A percentile compares a stretch with the other conserved stretches of the same genome.
Evolutionary conservation across 2,888 invertebrate genomes (phyloP).

Genomic region (Hirudinaria manillensis): DNA sequence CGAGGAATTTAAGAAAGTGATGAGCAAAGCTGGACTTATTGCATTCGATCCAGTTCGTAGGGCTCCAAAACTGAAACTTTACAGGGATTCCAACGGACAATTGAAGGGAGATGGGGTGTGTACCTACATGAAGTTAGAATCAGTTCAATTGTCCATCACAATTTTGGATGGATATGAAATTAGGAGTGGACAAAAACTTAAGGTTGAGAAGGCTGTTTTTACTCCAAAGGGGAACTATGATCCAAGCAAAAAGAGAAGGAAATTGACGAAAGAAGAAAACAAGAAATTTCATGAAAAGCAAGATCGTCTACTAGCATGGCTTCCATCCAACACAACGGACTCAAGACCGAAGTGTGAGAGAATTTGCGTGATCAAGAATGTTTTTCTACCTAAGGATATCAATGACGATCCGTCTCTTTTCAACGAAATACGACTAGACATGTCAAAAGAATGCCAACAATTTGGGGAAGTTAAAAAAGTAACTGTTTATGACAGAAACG

Average conservation of each 20-base stretch:
- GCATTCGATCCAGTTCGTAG: constrained; percentile 74
- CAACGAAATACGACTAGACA: constrained; percentile 81
- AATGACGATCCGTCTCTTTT: constrained; percentile 80
- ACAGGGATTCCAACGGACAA: constrained; percentile 72
- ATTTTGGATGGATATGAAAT: constrained; percentile 77
- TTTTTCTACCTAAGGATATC: constrained; percentile 82
- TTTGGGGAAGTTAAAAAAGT: constrained; percentile 88
- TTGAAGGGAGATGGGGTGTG: constrained; percentile 94
- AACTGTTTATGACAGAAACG: constrained; percentile 82
- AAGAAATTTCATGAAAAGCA: constrained; percentile 73
- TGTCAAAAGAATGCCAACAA: constrained; percentile 80
- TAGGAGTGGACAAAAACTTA: constrained; percentile 65
- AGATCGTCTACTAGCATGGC: constrained; percentile 89
- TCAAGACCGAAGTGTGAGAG: constrained; percentile 80
- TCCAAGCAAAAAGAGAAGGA: constrained; percentile 78
- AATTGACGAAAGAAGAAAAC: constrained; percentile 78
- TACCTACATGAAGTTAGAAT: constrained; percentile 92
- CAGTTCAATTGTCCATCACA: constrained; percentile 83
- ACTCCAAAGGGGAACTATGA: constrained; percentile 79
- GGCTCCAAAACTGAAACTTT: constrained; percentile 82
- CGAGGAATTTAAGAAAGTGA: constrained; percentile 76
- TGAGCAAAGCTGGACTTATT: constrained; percentile 91
- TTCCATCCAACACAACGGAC: constrained; percentile 81
- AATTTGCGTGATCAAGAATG: constrained; percentile 84
- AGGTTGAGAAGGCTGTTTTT: constrained; percentile 86